A percentile compares a stretch with the other conserved stretches of the same genome.
phyloP scores from a whole-genome alignment of 2,113 vertebrate genomes.

The Paramormyrops kingsleyae region DNA sequence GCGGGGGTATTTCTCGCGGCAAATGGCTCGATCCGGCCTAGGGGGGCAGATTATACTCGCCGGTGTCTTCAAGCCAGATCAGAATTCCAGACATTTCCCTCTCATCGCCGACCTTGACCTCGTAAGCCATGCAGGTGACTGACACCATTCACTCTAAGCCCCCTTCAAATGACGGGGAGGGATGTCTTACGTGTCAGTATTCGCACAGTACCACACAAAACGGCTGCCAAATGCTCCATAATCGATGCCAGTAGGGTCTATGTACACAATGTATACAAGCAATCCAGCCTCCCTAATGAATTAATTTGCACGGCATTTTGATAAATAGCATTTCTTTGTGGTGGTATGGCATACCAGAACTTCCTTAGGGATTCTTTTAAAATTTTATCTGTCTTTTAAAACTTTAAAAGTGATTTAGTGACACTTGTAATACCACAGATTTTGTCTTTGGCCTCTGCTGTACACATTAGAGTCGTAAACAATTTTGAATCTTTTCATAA shows the following conservation, averaged over 20 bases:
- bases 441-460: background rate
- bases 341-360: background rate
- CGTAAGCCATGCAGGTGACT: background rate
- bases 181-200: background rate
- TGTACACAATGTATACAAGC: background rate
- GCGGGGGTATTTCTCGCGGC: conserved; percentile 39
- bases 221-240: background rate
- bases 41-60: conserved; percentile 42
- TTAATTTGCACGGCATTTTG: background rate
- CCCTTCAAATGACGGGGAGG: conserved; percentile 46
- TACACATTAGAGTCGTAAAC: background rate
- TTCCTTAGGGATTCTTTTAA: background rate
- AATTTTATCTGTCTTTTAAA: background rate
- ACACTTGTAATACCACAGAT: background rate
- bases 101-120: conserved; percentile 6
- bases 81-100: conserved; percentile 40
- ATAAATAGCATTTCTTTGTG: background rate
- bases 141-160: conserved; percentile 40
- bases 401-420: background rate
- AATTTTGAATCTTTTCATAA: background rate
- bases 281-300: background rate
- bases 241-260: background rate
- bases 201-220: background rate
- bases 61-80: conserved; percentile 29
- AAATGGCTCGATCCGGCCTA: conserved; percentile 38